A percentile compares a stretch with the other conserved stretches of the same genome.
Evolutionary conservation across 2,797 vertebrate species (phyloP).

Genomic region (Emys orbicularis): DNA sequence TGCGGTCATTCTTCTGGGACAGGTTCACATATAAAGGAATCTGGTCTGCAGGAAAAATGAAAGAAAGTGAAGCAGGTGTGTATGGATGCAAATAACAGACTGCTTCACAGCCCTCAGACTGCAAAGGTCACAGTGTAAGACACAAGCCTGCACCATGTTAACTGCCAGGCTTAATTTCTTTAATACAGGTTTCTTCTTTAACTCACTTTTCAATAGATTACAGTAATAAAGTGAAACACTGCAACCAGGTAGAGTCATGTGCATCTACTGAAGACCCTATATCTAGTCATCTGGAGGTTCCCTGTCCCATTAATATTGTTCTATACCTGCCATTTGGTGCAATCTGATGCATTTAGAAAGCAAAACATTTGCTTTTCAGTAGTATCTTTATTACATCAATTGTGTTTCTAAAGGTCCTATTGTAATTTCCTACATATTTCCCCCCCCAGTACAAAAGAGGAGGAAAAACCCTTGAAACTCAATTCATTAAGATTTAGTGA

Average conservation of each 20-base stretch:
- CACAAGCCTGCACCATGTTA: not conserved
- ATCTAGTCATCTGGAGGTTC: not conserved
- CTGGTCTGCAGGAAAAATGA: constrained; percentile 83
- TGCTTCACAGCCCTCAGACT: not conserved
- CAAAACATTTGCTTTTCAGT: not conserved
- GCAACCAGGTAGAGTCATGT: not conserved
- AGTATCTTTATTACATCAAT: not conserved
- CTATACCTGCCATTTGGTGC: not conserved
- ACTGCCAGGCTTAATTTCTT: not conserved
- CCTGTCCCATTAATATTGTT: not conserved
- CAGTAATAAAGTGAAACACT: not conserved
- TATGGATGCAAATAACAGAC: not conserved
- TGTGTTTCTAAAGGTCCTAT: not conserved
- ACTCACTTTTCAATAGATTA: not conserved
- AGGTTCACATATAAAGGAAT: constrained; percentile 91
- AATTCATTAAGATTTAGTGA: not conserved
- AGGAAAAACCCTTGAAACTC: not conserved
- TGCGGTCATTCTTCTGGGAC: constrained; percentile 89
- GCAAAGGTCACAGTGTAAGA: not conserved
- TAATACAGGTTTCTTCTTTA: not conserved
- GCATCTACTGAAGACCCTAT: not conserved
- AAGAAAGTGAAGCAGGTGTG: not conserved
- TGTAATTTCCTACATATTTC: not conserved
- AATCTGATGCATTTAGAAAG: not conserved
- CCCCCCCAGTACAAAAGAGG: not conserved